Evolutionary conservation across 2,113 vertebrate species (phyloP).

Genomic region (Gracilinanus agilis): DNA sequence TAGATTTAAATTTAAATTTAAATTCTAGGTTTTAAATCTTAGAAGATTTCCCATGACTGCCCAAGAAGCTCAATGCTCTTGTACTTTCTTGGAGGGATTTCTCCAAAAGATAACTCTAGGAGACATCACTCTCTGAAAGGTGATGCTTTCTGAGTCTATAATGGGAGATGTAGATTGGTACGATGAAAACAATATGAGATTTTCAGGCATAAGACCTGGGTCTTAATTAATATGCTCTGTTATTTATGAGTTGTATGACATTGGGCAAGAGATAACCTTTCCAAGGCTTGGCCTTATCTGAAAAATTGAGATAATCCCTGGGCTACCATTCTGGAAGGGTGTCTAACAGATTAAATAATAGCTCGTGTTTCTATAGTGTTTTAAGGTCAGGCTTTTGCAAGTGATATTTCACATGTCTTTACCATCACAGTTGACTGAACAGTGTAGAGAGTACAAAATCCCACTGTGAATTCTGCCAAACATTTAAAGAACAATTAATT

Average conservation of each 20-base stretch:
- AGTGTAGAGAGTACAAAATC: not conserved
- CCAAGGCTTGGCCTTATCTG: not conserved
- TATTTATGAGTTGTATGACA: not conserved
- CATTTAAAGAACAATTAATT: too few relatives aligned
- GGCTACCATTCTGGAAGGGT: not conserved
- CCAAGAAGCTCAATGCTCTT: not conserved
- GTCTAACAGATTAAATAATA: not conserved
- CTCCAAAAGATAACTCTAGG: not conserved
- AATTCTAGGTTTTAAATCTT: too few relatives aligned
- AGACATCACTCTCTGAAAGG: not conserved
- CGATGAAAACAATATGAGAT: not conserved
- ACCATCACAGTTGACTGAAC: not conserved
- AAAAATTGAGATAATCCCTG: not conserved
- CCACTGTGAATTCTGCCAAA: too few relatives aligned
- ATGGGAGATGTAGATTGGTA: not conserved
- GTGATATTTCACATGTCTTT: not conserved
- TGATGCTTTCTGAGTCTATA: not conserved
- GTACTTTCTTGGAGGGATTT: not conserved
- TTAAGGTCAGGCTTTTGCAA: not conserved
- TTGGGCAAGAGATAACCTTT: not conserved
- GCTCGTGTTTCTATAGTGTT: not conserved
- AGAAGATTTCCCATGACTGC: not conserved
- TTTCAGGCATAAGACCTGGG: not conserved
- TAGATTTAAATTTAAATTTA: too few relatives aligned
- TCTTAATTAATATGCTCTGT: constrained; percentile 18